phyloP scores from a whole-genome alignment of 2,888 invertebrate species.

The Volucella bombylans region DNA sequence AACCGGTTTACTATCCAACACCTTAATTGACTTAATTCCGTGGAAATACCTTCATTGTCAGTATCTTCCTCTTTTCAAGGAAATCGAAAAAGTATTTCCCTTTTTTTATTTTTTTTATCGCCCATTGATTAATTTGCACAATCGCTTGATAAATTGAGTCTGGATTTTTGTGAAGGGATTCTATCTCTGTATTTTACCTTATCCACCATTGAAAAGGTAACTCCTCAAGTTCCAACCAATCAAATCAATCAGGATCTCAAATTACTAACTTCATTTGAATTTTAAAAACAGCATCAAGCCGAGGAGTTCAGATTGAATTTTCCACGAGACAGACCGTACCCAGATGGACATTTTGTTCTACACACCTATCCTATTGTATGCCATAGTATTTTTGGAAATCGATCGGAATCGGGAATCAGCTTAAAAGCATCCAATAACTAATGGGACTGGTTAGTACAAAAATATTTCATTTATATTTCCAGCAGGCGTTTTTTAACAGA shows the following conservation, averaged over 20 bases:
- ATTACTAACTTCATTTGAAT: constrained; percentile 46
- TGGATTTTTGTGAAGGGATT: constrained; percentile 16
- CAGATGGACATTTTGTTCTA: constrained; percentile 42
- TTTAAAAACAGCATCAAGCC: constrained; percentile 12
- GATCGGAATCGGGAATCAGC: neutral
- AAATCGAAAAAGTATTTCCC: neutral
- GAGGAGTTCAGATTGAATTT: constrained; percentile 29
- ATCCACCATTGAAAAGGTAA: constrained; percentile 32
- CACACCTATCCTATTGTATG: neutral
- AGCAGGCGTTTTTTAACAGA: constrained; percentile 46
- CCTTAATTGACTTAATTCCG: constrained; percentile 37
- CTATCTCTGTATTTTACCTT: neutral
- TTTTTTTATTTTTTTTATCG: neutral
- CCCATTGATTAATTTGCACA: constrained; percentile 58
- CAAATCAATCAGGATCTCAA: constrained; percentile 58
- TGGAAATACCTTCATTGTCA: constrained; percentile 19
- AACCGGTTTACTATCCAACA: neutral
- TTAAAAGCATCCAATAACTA: constrained; percentile 21
- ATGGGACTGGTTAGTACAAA: constrained; percentile 54
- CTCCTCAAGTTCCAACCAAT: constrained; percentile 46
- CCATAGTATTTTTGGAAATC: neutral
- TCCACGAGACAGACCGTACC: constrained; percentile 13
- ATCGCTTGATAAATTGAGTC: constrained; percentile 46
- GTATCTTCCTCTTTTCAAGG: neutral
- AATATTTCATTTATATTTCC: constrained; percentile 57